Evolutionary conservation across 2,797 vertebrate species (phyloP).

Genomic region (Labeo calbasu): DNA sequence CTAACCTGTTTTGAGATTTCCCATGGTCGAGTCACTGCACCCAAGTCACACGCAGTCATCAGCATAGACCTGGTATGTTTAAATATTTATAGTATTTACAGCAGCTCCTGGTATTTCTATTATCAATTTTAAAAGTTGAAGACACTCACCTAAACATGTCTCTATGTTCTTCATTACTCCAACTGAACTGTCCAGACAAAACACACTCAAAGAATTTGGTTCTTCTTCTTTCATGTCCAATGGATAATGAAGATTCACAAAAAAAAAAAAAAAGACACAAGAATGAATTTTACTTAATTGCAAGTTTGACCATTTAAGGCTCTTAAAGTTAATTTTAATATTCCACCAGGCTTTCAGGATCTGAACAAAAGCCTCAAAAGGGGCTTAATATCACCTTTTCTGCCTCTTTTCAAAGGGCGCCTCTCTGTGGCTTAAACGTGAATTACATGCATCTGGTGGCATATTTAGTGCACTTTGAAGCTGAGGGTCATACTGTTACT

Average conservation of each 20-base stretch:
- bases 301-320: background rate
- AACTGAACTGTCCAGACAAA: slow-evolving; percentile 77
- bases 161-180: slow-evolving; percentile 78
- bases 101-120: background rate
- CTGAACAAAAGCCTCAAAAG: slow-evolving; percentile 1
- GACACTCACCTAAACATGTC: slow-evolving; percentile 77
- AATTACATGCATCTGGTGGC: slow-evolving; percentile 15
- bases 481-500: slow-evolving; percentile 59
- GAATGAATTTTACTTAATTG: background rate
- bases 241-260: background rate
- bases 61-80: slow-evolving; percentile 78
- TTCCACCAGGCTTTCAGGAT: background rate
- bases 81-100: background rate
- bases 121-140: background rate
- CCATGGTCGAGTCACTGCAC: slow-evolving; percentile 84
- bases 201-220: slow-evolving; percentile 80
- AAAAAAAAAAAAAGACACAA: background rate
- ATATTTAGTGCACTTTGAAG: background rate
- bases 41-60: slow-evolving; percentile 84
- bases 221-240: slow-evolving; percentile 71
- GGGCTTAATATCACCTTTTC: background rate
- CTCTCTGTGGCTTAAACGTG: slow-evolving; percentile 52
- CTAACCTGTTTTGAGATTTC: slow-evolving; percentile 83
- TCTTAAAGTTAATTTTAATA: background rate
- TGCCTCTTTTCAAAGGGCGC: slow-evolving; percentile 53